Evolutionary conservation across 2,113 vertebrate species (phyloP).

Genomic region (Mirza zaza): DNA sequence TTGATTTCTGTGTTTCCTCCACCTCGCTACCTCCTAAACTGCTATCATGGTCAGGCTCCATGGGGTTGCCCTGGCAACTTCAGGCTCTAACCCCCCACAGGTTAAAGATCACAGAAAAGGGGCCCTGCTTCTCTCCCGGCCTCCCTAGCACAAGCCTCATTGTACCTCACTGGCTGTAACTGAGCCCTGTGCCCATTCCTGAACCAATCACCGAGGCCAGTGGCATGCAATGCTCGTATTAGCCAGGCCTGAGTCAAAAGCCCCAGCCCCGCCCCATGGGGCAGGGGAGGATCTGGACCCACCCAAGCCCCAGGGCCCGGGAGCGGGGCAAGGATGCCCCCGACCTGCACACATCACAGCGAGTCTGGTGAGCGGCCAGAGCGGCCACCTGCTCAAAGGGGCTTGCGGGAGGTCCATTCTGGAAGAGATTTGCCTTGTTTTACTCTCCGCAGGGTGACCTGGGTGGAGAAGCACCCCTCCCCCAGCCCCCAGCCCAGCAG

Average conservation of each 20-base stretch:
- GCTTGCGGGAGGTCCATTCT: not conserved
- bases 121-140: not conserved
- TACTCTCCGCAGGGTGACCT: not conserved
- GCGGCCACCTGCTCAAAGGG: accelerated
- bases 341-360: too few relatives aligned
- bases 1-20: not conserved
- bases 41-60: not conserved
- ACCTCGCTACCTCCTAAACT: not conserved
- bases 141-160: not conserved
- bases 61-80: not conserved
- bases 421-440: not conserved
- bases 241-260: not conserved
- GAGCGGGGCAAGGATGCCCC: not conserved
- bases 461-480: not conserved
- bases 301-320: not conserved
- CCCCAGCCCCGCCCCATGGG: not conserved
- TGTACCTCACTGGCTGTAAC: not conserved
- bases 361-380: not conserved
- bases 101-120: not conserved
- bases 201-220: not conserved
- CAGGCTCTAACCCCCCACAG: not conserved
- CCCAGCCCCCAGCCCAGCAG: accelerated
- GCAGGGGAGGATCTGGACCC: not conserved
- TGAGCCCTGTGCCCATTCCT: not conserved
- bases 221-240: not conserved